Evolutionary conservation across 64 coral and sea anemone genomes (phyloP), one percentile per base, ranked within the genome.

Genomic region (Exaiptasia diaphana): DNA sequence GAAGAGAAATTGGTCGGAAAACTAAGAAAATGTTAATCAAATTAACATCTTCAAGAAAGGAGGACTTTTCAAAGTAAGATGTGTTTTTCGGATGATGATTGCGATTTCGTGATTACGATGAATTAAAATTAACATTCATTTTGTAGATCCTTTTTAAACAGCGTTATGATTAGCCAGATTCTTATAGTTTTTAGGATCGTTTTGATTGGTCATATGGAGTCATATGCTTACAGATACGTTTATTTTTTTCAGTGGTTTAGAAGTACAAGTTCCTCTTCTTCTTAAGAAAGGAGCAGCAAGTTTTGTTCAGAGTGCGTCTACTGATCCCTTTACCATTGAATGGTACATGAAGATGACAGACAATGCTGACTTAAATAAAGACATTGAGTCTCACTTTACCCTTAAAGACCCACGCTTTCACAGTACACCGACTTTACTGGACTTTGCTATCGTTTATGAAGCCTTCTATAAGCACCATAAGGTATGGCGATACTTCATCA

Each of bases 281-380:
- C 37, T 84, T 9, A 81, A 85, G 26, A 92, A 99, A 32, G 90
- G 83, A 25, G 85, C 86, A 26, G 80, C 90, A 6, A 84, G 86
- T 17, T 99, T 99, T 43, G 88, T 99, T 20, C 90, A 99, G 77
- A 88, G 90, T 26, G 95, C 95, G 1, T 99, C 95, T 0, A 99
- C 74, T 0, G 90, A 93, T 60, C 95, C 95, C 18, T 99, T 99
- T 34, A 99, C 95, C 2, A 99, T 99, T n/a, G 95, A 92, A 27
- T 99, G 95, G 95, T 99, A 99, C 56, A 99, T 99, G 95, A 99
- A 99, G 62, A 99, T 93, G 95, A 87, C 86, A 28, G 89, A 99
- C 67, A 93, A 92, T 45, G 85, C 90, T 49, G 90, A 99, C 35
- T 38, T 92, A 46, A 99, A 99, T 68, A 93, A 88, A 79, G 83